Base-by-base conservation (phyloP, 2,888 invertebrate species). In the Lobophora halterata region DNA sequence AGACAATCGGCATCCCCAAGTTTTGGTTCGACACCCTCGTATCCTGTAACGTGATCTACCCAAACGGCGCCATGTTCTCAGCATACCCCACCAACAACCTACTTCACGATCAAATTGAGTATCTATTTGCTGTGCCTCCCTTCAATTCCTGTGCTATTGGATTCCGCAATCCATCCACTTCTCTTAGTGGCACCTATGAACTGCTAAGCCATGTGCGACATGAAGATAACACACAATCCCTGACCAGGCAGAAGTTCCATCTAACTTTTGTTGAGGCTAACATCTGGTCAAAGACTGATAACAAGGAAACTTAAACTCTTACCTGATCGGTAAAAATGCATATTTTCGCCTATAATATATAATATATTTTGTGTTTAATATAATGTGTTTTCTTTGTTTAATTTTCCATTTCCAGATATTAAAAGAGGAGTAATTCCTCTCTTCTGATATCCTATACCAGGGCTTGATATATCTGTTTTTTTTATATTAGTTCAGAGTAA, bases 171-270 rank as follows among this genome's bases (percentile, higher is more conserved):
- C 52, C 65, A 0, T 54, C 57, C 1, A 36, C 40, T 0, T 54
- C 53, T 0, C 42, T 52, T 18, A 62, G 65, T 23, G 77, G 77
- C 0, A 68, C 69, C 0, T 79, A 77, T 18, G 65, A 73, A 40
- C 44, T 78, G 3, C 12, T 62, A 6, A 70, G 74, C 1, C 24
- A 61, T 3, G 68, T 70, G 0, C 11, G 49, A 0, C 59, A 66
- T 9, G 10, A 17, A 1, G 61, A 64, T 6, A 50, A 43, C 9
- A 60, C 54, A 2, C 21, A 49, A 1, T 55, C 51, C 2, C 7
- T 78, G 5, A 67, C 67, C 0, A 61, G 62, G 6, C 58, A 64
- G 44, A 63, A 48, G 17, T 65, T 61, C 52, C 63, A 70, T 26
- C 20, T 76, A n/a, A 62, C 46, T 3, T 50, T 75, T n/a, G n/a